Base-by-base conservation (phyloP, 2,113 vertebrate genomes). In the Mesembrinibis cayennensis region DNA sequence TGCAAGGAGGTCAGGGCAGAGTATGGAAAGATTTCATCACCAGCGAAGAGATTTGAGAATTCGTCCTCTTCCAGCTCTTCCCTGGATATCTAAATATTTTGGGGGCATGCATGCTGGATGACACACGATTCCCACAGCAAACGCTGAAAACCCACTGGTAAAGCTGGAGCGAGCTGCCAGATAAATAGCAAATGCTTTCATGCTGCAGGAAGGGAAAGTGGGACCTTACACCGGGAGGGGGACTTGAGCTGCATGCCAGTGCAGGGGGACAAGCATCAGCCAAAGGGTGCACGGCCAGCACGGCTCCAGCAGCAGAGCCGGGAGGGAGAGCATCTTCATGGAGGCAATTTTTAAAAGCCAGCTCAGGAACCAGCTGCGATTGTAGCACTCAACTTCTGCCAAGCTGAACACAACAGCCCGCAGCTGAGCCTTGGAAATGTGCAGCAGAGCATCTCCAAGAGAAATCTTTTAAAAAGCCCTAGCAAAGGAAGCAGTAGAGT, bases 21-120 rank as follows among this genome's bases (percentile, higher is more conserved):
- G 70, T 36, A 56, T 80, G 84, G 95, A 91, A 95, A 96, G 73
- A 82, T 91, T 94, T 89, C 44, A 87, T 66, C 73, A 87, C 19
- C 45, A 87, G 56, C 55, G 82, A 74, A 87, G 30, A 91, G 30
- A 55, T 85, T 36, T 66, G 89, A 95, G 86, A 81, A 89, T 89
- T 93, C 1, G 0, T 84, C 38, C 38, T 78, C 73, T 95, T 84
- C 50, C 87, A 91, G 70, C 12, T 85, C 34, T 38, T 82, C 52
- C 87, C 61, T 79, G 77, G 34, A 34, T 83, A 58, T 65, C 27
- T 92, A 78, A 59, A 50, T 58, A 13, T 70, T 86, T 45, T 20
- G 12, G 30, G 53, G 69, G 13, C 18, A 26, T 2, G 19, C 7
- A 0, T 1, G 0, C 16, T 85, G 89, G 49, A 18, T 1, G 2